Base-by-base conservation (phyloP, 2,113 vertebrate species). In the Lasiurus cinereus region DNA sequence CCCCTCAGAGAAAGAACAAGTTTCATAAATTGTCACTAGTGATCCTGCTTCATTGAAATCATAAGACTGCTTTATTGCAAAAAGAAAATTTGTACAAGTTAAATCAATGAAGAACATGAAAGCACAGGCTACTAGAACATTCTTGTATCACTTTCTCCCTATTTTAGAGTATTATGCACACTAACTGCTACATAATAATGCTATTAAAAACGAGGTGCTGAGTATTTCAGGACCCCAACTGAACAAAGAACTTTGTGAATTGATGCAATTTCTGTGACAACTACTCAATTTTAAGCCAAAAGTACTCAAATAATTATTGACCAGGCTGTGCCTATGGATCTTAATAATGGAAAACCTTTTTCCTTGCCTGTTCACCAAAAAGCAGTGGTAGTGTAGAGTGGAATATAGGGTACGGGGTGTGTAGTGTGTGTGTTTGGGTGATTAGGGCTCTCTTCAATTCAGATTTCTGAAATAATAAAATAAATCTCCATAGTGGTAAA, bases 331-430 rank as follows among this genome's bases (percentile, higher is more conserved):
- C 1, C 27, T 12, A 66, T 18, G 1, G 3, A 80, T 66, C 18
- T 72, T 69, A 31, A 66, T 56, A 62, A 73, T 13, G 8, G 46
- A 50, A 92, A 79, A 43, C 0, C 3, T 64, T 39, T 24, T 14
- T 29, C 9, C 22, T 33, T 62, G 1, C 29, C 74, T 76, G 4
- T 18, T 11, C 31, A 66, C 8, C 19, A 48, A n/a, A 79, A 83
- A 46, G 2, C 4, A 43, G 8, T 9, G 6, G 2, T 3, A 22
- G 14, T 5, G 4, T 12, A 2, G 0, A n/a, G 12, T 39, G 31
- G 27, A 11, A 22, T 29, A 48, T 48, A 14, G 43, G 43, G 7
- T 15, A 14, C 1, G 13, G n/a, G 8, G 27, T 52, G 1, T 29
- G 15, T 3, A 52, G 24, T 46, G 2, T 52, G 0, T 69, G 39